Conservation (phyloP, 1,140 invertebrate species). For the Gryon sp. region DNA sequence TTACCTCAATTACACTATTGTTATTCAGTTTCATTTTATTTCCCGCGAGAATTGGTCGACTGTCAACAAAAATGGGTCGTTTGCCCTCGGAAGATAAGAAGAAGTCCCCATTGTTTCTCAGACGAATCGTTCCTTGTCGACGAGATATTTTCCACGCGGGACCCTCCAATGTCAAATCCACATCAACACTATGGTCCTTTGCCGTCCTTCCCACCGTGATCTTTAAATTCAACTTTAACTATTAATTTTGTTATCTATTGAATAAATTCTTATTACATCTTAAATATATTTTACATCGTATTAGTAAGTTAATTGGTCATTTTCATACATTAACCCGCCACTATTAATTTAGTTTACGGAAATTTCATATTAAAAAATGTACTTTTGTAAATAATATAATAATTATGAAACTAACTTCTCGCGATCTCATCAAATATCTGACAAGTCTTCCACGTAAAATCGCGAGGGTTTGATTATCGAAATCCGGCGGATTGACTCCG, state of each 20-base stretch:
- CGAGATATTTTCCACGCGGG: slow-evolving; percentile 91
- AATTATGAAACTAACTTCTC: slow-evolving; percentile 88
- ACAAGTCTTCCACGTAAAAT: slow-evolving; percentile 95
- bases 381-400: no score
- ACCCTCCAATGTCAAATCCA: slow-evolving; percentile 96
- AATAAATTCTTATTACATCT: no score
- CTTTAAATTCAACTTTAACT: no score
- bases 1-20: slow-evolving; percentile 96
- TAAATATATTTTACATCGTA: no score
- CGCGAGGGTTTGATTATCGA: slow-evolving; percentile 95
- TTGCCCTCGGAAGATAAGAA: slow-evolving; percentile 97
- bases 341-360: no score
- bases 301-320: no score
- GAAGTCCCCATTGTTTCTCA: slow-evolving; percentile 96
- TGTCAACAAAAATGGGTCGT: slow-evolving; percentile 95
- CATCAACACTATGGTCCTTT: slow-evolving; percentile 94
- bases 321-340: no score
- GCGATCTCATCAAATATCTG: slow-evolving; percentile 96
- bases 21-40: slow-evolving; percentile 93
- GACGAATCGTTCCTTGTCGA: slow-evolving; percentile 92
- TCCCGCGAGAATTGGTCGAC: slow-evolving; percentile 90
- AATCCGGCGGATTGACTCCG: slow-evolving; percentile 87
- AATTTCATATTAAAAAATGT: no score
- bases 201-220: slow-evolving; percentile 95
- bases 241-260: no score